phyloP scores from a whole-genome alignment of 2,113 vertebrate genomes.

The Brienomyrus longianalis region DNA sequence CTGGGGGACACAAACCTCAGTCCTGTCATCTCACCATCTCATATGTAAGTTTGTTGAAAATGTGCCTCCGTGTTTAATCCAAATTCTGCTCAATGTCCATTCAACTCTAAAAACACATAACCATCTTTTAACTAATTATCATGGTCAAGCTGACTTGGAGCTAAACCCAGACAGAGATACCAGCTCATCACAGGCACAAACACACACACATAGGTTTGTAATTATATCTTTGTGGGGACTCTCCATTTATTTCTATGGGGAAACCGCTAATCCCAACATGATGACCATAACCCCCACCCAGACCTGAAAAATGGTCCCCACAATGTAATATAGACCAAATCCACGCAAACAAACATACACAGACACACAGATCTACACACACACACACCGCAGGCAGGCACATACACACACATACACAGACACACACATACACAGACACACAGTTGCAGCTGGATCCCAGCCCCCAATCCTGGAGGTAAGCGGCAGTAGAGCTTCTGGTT shows the following conservation, averaged over 20 bases:
- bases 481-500: neutral
- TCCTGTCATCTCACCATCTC: neutral
- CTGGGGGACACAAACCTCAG: neutral
- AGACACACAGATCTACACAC: neutral
- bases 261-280: too few relatives aligned
- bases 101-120: neutral
- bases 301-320: too few relatives aligned
- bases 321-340: too few relatives aligned
- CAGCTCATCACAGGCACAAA: neutral
- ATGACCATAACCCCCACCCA: too few relatives aligned
- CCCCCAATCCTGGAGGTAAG: neutral
- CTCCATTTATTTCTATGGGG: too few relatives aligned
- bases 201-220: neutral
- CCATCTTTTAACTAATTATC: neutral
- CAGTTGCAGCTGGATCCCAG: neutral
- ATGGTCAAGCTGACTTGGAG: neutral
- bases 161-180: neutral
- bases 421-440: neutral
- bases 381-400: neutral
- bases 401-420: neutral
- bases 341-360: too few relatives aligned
- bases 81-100: neutral
- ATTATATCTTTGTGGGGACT: too few relatives aligned
- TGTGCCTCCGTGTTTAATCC: neutral
- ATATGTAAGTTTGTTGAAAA: neutral